Conservation (phyloP, 2,113 vertebrate genomes). For the Microtus oregoni region DNA sequence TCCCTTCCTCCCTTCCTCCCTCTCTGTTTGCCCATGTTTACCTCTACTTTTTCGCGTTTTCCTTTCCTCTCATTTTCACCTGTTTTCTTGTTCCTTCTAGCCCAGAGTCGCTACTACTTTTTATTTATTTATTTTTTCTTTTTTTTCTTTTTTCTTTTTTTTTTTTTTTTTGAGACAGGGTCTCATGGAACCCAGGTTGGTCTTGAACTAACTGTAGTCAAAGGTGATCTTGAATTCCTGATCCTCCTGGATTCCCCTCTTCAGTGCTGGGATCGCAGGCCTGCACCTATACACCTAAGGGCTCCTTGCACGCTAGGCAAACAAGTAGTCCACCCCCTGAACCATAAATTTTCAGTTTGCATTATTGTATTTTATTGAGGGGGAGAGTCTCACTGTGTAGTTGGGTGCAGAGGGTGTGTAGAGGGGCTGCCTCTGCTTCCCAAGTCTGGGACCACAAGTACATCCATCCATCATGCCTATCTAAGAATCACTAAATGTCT, state of each 20-base stretch:
- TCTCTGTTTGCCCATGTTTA: too few relatives aligned
- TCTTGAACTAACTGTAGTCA: neutral
- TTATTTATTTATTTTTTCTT: neutral
- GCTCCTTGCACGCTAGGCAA: neutral
- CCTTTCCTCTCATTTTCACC: neutral
- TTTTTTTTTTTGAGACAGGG: neutral
- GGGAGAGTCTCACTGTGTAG: neutral
- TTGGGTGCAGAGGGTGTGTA: neutral
- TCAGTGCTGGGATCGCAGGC: neutral
- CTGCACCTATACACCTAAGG: neutral
- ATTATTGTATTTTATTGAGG: neutral
- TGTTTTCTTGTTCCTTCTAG: neutral
- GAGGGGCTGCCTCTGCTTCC: neutral
- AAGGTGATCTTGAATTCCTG: neutral
- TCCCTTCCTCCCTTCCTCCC: too few relatives aligned
- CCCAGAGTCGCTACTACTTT: neutral
- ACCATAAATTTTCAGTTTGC: neutral
- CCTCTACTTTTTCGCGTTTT: too few relatives aligned
- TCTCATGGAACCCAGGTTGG: neutral
- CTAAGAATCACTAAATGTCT: neutral
- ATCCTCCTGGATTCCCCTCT: neutral
- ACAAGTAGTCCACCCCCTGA: neutral
- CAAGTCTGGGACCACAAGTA: neutral
- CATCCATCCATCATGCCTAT: neutral
- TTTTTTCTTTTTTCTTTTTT: accelerated